Percentiles rank a stretch among this genome's conserved stretches.
Evolutionary conservation across 2,797 vertebrate species (phyloP).

Genomic region (Diglossa cyanea): DNA sequence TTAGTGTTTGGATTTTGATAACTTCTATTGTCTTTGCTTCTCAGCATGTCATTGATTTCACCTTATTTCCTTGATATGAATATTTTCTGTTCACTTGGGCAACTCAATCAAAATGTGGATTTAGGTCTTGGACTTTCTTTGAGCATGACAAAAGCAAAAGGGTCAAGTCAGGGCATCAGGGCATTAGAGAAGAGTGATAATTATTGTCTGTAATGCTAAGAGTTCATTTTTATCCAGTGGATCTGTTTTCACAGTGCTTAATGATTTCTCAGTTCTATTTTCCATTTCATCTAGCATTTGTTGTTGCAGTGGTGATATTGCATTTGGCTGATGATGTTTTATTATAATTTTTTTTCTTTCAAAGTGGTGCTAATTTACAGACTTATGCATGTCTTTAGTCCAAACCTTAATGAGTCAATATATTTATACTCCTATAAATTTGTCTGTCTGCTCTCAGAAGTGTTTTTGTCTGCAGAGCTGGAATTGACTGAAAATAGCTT

Average conservation of each 20-base stretch:
- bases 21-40: conserved; percentile 30
- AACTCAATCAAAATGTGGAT: conserved; percentile 11
- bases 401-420: neutral
- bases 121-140: neutral
- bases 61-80: neutral
- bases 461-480: neutral
- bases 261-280: conserved; percentile 35
- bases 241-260: conserved; percentile 15
- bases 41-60: neutral
- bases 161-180: neutral
- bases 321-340: conserved; percentile 4
- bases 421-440: neutral
- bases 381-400: neutral
- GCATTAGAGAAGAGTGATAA: neutral
- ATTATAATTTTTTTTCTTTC: neutral
- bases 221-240: neutral
- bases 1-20: conserved; percentile 8
- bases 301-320: neutral
- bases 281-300: neutral
- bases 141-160: neutral
- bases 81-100: neutral
- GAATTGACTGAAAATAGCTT: neutral
- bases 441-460: neutral
- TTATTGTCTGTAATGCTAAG: neutral
- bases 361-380: neutral